Evolutionary conservation across 53 echinoderm and acorn worm species (phyloP), one percentile per base, ranked within the genome.

Genomic region (Antedon mediterranea): DNA sequence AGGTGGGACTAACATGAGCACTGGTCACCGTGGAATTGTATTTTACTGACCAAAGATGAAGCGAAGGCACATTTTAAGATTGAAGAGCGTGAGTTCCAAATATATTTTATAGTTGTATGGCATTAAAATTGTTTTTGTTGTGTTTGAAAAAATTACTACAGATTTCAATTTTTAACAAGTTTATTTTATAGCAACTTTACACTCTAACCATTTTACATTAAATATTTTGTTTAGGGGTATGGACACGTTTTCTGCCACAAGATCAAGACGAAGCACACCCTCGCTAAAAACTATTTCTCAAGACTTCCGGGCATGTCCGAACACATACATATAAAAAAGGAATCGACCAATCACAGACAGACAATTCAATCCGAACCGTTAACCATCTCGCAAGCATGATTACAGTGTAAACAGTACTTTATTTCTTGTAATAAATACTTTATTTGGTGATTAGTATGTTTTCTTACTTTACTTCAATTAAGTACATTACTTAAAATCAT

Each of bases 181-280:
- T n/a, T n/a, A n/a, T n/a, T n/a, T n/a, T n/a, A n/a, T n/a, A n/a
- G n/a, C n/a, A n/a, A n/a, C n/a, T n/a, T n/a, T n/a, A n/a, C n/a
- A n/a, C n/a, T n/a, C n/a, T n/a, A n/a, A n/a, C n/a, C n/a, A n/a
- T n/a, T n/a, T n/a, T n/a, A n/a, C n/a, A n/a, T n/a, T n/a, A n/a
- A n/a, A n/a, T n/a, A n/a, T n/a, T n/a, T n/a, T n/a, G n/a, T 78
- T n/a, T 78, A 98, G 98, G 87, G 87, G 32, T 98, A 98, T 72
- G 98, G 98, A 23, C 85, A 90, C 28, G 98, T 98, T 27, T 98
- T 98, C 88, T 98, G 98, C 87, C 98, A 98, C 90, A 98, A 93
- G 83, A 90, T 98, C 71, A 84, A 85, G 43, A 92, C 98, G 76
- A 98, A 98, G 85, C 98, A 98, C 83, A 93, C 92, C 28, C 76